Percentiles rank a stretch among this genome's conserved stretches.
These are phyloP conservation scores for Hipparchia sbordonii DNA, from an alignment of 2,888 invertebrate species.

Conservation along the genomic window DNA sequence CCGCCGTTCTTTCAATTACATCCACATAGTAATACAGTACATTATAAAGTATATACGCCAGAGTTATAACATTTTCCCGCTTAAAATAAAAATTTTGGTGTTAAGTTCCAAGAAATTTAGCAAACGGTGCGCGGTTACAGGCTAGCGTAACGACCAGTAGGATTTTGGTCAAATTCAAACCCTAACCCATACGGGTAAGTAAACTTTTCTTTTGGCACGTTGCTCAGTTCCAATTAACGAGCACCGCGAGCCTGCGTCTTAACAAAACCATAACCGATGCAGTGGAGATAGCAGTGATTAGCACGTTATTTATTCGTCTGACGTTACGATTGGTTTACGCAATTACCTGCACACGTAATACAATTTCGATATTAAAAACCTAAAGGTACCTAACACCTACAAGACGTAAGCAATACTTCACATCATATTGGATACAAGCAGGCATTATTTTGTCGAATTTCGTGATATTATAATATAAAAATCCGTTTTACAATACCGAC, in stretches of 20 bases:
- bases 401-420: background rate
- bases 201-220: background rate
- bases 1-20: background rate
- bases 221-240: constrained; percentile 26
- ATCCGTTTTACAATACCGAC: too few species aligned
- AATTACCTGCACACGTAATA: constrained; percentile 10
- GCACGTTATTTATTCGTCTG: constrained; percentile 29
- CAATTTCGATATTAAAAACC: constrained; percentile 1
- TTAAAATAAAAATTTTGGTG: constrained; percentile 19
- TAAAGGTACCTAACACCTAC: background rate
- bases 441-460: too few species aligned
- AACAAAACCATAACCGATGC: constrained; percentile 32
- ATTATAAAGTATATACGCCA: background rate
- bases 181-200: background rate
- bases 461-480: too few species aligned
- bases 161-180: background rate
- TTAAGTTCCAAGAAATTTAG: constrained; percentile 18
- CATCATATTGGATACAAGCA: too few species aligned
- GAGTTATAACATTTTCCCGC: constrained; percentile 13
- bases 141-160: background rate
- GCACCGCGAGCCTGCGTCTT: constrained; percentile 22
- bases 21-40: too few species aligned
- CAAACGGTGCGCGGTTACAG: background rate
- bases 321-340: constrained; percentile 19
- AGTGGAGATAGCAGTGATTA: constrained; percentile 31